A percentile compares a stretch with the other conserved stretches of the same genome.
Evolutionary conservation across 2,888 invertebrate genomes (phyloP).

Genomic region (Neoscelio sp.): DNA sequence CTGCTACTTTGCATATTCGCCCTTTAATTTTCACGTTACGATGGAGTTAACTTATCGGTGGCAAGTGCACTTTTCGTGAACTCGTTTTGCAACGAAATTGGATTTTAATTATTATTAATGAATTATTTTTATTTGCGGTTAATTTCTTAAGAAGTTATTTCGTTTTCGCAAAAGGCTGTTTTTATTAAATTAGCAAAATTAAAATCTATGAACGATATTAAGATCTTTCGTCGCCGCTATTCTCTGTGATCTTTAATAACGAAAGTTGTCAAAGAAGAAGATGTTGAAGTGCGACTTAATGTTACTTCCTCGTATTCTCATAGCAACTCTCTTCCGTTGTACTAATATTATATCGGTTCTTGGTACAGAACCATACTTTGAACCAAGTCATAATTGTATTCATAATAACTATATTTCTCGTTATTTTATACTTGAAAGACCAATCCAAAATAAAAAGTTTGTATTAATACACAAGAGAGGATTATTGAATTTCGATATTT

Average conservation of each 20-base stretch:
- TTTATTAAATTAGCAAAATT: background rate
- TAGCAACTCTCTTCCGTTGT: slow-evolving; percentile 47
- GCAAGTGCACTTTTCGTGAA: slow-evolving; percentile 8
- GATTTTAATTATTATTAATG: too few species aligned
- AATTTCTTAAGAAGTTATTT: too few species aligned
- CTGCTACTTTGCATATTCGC: slow-evolving; percentile 80
- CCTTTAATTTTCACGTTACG: slow-evolving; percentile 74
- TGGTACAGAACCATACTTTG: slow-evolving; percentile 12
- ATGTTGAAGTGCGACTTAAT: slow-evolving; percentile 67
- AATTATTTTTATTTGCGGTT: too few species aligned
- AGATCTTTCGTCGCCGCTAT: slow-evolving; percentile 9
- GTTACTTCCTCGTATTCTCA: slow-evolving; percentile 72
- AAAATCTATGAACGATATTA: slow-evolving; percentile 7
- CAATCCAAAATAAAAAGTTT: too few species aligned
- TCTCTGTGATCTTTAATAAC: slow-evolving; percentile 55
- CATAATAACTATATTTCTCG: background rate
- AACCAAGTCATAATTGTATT: slow-evolving; percentile 1
- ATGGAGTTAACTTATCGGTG: slow-evolving; percentile 63
- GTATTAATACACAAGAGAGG: too few species aligned
- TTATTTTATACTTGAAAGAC: slow-evolving; percentile 7
- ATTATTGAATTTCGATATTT: too few species aligned
- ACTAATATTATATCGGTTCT: slow-evolving; percentile 70
- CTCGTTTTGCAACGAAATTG: background rate
- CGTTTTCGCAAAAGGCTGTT: background rate
- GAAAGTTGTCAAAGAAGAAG: slow-evolving; percentile 41